Conservation (phyloP, 2,113 vertebrate species). For the Cebus imitator region DNA sequence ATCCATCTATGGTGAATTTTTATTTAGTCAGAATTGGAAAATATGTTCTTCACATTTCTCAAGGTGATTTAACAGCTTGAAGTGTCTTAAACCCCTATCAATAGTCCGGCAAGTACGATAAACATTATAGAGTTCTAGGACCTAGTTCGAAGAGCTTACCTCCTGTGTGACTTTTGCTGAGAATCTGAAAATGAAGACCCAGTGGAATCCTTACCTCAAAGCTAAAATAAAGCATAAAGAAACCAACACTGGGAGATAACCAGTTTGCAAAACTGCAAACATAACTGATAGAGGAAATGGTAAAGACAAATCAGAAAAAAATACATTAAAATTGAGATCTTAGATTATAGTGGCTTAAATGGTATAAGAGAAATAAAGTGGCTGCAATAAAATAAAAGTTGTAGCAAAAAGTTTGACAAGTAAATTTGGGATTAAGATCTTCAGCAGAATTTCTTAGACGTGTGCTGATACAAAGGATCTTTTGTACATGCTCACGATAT, state of each 20-base stretch:
- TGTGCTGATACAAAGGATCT: neutral
- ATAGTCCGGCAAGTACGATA: neutral
- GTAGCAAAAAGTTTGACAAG: neutral
- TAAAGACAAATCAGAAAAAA: neutral
- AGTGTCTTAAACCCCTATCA: conserved; percentile 29
- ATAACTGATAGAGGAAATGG: neutral
- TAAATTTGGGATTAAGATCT: neutral
- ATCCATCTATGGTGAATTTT: neutral
- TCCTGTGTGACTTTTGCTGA: neutral
- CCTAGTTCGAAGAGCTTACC: neutral
- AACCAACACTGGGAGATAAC: neutral
- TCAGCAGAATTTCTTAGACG: neutral
- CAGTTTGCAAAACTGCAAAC: neutral
- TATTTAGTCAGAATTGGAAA: conserved; percentile 18
- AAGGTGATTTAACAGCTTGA: conserved; percentile 7
- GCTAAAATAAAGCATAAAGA: conserved; percentile 19
- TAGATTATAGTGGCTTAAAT: neutral
- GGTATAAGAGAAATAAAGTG: neutral
- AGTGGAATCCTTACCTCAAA: neutral
- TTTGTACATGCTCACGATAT: neutral
- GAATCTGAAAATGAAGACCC: neutral
- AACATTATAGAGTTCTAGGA: neutral
- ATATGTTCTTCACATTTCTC: neutral
- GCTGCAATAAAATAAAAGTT: neutral
- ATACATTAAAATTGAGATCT: neutral